Evolutionary conservation across 2,797 vertebrate genomes (phyloP), one percentile per base, ranked within the genome.

Genomic region (Anolis apletophallus): DNA sequence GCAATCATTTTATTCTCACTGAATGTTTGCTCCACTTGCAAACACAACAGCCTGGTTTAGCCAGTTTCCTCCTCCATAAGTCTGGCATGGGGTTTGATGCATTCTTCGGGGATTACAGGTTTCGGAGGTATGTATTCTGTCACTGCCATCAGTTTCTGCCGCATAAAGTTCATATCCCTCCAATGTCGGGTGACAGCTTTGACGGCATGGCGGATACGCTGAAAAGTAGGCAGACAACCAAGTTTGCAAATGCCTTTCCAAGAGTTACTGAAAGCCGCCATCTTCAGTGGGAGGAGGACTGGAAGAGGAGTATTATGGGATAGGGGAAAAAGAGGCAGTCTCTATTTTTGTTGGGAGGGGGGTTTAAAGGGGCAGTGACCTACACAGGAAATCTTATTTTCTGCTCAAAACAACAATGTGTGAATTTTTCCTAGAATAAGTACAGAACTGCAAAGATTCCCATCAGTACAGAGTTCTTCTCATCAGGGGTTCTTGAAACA

Each of bases 131-230:
- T 89, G 89, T 98, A 99, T 89, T 97, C 61, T 0, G 99, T 99
- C 1, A 99, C 79, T 1, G 98, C 98, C 96, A 99, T 59, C 19
- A 99, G 93, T 93, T 99, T 99, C 95, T 98, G 96, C 77, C 98
- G 98, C 57, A 98, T 90, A 87, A 98, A 90, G 93, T 98, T 97
- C 95, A 98, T 90, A 3, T 98, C 97, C 29, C 91, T 98, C 92
- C 91, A 96, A 94, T 99, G 98, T 2, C 99, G 98, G 0, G 99
- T 99, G 68, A 99, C 98, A 0, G 98, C 95, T 90, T 98, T 99
- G 93, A 98, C 98, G 88, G 97, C 97, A 91, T 95, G 96, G 2
- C 98, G 98, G 3, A 98, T 91, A 16, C 89, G 92, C 90, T 97
- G 98, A 23, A 94, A 88, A 50, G 96, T 89, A 3, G 98, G 98